Evolutionary conservation across 2,797 vertebrate genomes (phyloP), one percentile per base, ranked within the genome.

Genomic region (Ceryle rudis): DNA sequence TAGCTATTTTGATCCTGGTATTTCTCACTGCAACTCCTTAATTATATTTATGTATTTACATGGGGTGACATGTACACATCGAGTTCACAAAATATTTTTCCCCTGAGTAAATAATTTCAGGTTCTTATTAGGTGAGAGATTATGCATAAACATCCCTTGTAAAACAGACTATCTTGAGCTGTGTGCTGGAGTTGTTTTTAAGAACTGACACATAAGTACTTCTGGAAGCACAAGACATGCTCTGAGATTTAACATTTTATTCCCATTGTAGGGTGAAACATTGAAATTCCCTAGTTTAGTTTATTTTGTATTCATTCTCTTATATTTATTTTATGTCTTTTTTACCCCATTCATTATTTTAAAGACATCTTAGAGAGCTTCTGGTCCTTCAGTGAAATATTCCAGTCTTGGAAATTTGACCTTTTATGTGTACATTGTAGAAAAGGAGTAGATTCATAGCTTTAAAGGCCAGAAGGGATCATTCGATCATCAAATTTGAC

Each of bases 401-500:
- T 84, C 79, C 85, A 93, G 89, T 57, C 92, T 93, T 81, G 42
- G 73, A 93, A 96, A 93, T 93, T 18, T 94, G 94, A 95, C 82
- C 86, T 93, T 89, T 95, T 65, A 54, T 85, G 81, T 86, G 84
- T 74, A 57, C 49, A 18, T 37, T 78, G 49, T 37, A 91, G 89
- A 86, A 91, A 78, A 86, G 29, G 22, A 79, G 46, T 91, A 92
- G 89, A 93, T 95, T 95, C 89, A 95, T 93, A 49, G 69, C 65
- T 61, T 87, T 94, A 78, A 55, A 79, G 65, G 72, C 54, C 94
- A 95, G 70, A 91, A 93, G 65, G 92, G 65, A 93, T 70, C 54
- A 79, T 96, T 95, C 0, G 9, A 86, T 90, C 89, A 75, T 87
- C 94, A 88, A 91, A 90, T 25, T n/a, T 92, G 81, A 93, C 81